Evolutionary conservation across 2,797 vertebrate genomes (phyloP), one percentile per base, ranked within the genome.

Genomic region (Zalophus californianus): DNA sequence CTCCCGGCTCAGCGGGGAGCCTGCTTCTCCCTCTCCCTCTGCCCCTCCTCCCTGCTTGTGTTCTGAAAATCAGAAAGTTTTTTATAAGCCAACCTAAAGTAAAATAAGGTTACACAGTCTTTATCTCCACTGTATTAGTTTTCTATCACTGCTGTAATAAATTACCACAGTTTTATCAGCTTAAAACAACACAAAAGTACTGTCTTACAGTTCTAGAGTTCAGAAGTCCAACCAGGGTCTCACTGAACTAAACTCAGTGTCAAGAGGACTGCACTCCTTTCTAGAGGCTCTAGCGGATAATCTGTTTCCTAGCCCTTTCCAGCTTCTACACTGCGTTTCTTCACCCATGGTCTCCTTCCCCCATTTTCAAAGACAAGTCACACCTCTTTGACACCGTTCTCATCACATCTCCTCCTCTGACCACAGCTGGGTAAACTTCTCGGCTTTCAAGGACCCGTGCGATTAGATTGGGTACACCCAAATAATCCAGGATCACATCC

Each of bases 11-110:
- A 10, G 9, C 1, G 7, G 32, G 64, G 29, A 68, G 32, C 7
- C 32, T 68, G 32, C 16, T n/a, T 68, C 64, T 68, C 32, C 16
- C 32, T 66, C 66, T 68, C n/a, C 66, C 8, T 35, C 66, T 21
- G 66, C 18, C 66, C 27, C 66, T 35, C 66, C 9, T 68, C n/a
- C 66, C 66, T 35, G 66, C 20, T 68, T 66, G 14, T n/a, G 64
- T 66, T n/a, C 66, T 68, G 66, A 78, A 86, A 48, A 41, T 75
- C 29, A 27, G 60, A 77, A 83, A 15, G 3, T 32, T 84, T 96
- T 93, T 78, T 32, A 64, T 72, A 95, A 90, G 27, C 56, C 50
- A 41, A 82, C 35, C 58, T 73, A n/a, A 94, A 97, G 62, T 20
- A 68, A 90, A 84, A 72, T 66, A 93, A 95, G 84, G 27, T 15